A percentile compares a stretch with the other conserved stretches of the same genome.
These are phyloP conservation scores for Malurus splendens DNA, from an alignment of 2,797 vertebrate genomes.

Conservation along the genomic window DNA sequence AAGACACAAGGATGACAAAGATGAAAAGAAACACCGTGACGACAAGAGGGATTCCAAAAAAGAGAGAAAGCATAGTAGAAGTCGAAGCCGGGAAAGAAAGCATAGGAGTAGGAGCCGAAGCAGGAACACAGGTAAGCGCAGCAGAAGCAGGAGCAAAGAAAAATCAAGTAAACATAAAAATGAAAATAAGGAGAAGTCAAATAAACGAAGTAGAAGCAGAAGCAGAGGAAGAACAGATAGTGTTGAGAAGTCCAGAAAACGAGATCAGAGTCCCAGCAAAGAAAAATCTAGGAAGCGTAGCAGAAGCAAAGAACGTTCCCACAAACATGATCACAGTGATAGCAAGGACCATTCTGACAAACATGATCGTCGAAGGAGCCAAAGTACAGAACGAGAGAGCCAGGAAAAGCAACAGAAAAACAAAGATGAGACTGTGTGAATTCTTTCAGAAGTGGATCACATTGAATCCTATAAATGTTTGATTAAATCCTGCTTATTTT, in stretches of 20 bases:
- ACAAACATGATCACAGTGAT: constrained; percentile 83
- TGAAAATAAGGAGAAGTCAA: constrained; percentile 75
- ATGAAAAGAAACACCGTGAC: constrained; percentile 74
- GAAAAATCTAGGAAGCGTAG: constrained; percentile 80
- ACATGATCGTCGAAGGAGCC: constrained; percentile 79
- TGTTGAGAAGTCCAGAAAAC: constrained; percentile 84
- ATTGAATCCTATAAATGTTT: constrained; percentile 81
- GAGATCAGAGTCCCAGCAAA: constrained; percentile 83
- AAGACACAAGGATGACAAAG: constrained; percentile 76
- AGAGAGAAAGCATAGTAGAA: constrained; percentile 84
- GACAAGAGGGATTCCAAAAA: constrained; percentile 86
- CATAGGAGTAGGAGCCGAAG: constrained; percentile 84
- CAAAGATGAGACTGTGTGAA: constrained; percentile 79
- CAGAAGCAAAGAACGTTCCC: constrained; percentile 78
- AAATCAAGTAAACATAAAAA: constrained; percentile 75
- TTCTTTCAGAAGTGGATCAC: constrained; percentile 75
- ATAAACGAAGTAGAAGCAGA: constrained; percentile 75
- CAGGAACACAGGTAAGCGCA: constrained; percentile 80
- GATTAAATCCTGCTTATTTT: constrained; percentile 73
- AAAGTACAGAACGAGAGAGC: constrained; percentile 80
- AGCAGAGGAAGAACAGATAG: constrained; percentile 77
- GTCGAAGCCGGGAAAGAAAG: constrained; percentile 81
- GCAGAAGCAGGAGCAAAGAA: constrained; percentile 79
- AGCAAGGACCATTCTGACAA: constrained; percentile 83
- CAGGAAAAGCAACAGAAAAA: constrained; percentile 76